A percentile compares a stretch with the other conserved stretches of the same genome.
These are phyloP conservation scores for Pammene aurita DNA, from an alignment of 2,888 invertebrate genomes.

Conservation along the genomic window DNA sequence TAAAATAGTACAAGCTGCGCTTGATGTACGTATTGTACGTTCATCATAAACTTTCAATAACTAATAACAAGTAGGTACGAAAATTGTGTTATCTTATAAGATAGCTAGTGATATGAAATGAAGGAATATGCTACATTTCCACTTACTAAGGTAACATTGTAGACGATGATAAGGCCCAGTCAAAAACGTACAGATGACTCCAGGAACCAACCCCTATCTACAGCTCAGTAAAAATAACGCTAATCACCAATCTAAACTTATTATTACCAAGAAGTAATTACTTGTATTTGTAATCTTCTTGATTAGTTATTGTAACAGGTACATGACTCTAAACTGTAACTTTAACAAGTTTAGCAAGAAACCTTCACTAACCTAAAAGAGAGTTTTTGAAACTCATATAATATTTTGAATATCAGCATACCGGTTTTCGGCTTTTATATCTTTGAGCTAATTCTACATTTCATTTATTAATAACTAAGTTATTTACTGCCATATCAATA, in stretches of 20 bases:
- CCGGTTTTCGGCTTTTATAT: slow-evolving; percentile 10
- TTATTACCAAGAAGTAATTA: slow-evolving; percentile 8
- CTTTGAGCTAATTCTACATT: slow-evolving; percentile 19
- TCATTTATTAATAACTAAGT: background rate
- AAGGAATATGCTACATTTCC: slow-evolving; percentile 17
- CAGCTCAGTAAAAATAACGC: slow-evolving; percentile 5
- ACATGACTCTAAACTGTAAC: slow-evolving; percentile 33
- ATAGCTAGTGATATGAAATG: slow-evolving; percentile 28
- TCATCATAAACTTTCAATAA: slow-evolving; percentile 17
- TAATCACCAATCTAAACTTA: slow-evolving; percentile 25
- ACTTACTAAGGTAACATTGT: slow-evolving; percentile 12
- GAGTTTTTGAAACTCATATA: slow-evolving; percentile 32
- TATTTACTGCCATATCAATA: slow-evolving; percentile 18
- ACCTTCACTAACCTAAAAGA: slow-evolving; percentile 15
- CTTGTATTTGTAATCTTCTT: slow-evolving; percentile 5
- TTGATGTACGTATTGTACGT: slow-evolving; percentile 37
- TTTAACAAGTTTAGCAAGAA: slow-evolving; percentile 18
- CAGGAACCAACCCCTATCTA: slow-evolving; percentile 10
- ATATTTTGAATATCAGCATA: slow-evolving; percentile 5
- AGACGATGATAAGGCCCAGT: slow-evolving; percentile 5
- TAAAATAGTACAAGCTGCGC: slow-evolving; percentile 43
- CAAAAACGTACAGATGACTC: slow-evolving; percentile 1
- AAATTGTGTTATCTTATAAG: slow-evolving; percentile 28
- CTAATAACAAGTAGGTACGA: slow-evolving; percentile 31
- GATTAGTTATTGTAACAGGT: slow-evolving; percentile 31